Evolutionary conservation across 2,888 invertebrate species (phyloP).

Genomic region (Acleris emargana): DNA sequence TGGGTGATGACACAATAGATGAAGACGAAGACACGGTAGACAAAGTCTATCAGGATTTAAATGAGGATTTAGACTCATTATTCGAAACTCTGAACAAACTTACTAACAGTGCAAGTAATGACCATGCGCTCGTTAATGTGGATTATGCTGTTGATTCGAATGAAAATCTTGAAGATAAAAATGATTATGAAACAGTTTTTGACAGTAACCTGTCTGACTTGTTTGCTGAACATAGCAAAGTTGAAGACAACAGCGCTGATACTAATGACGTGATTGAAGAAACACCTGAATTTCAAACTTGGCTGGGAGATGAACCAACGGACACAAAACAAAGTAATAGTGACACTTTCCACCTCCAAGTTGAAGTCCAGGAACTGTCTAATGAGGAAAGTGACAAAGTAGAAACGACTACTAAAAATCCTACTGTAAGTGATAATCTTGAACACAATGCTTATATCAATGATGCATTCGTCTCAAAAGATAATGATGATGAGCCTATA

Average conservation of each 20-base stretch:
- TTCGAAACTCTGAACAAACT: slow-evolving; percentile 59
- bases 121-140: slow-evolving; percentile 38
- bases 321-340: slow-evolving; percentile 33
- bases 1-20: slow-evolving; percentile 8
- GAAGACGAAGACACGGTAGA: slow-evolving; percentile 52
- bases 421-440: too few relatives aligned
- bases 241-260: slow-evolving; percentile 34
- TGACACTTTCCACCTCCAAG: slow-evolving; percentile 23
- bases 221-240: slow-evolving; percentile 39
- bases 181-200: slow-evolving; percentile 46
- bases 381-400: slow-evolving; percentile 8
- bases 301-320: slow-evolving; percentile 13
- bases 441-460: background rate
- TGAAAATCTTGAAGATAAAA: slow-evolving; percentile 37
- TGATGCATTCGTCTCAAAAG: slow-evolving; percentile 16
- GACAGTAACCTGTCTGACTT: slow-evolving; percentile 47
- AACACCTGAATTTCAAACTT: slow-evolving; percentile 37
- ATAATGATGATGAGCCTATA: background rate
- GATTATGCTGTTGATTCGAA: slow-evolving; percentile 27
- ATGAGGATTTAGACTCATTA: slow-evolving; percentile 59
- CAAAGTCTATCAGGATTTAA: slow-evolving; percentile 56
- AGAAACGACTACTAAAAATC: too few relatives aligned
- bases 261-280: slow-evolving; percentile 39
- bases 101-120: slow-evolving; percentile 41
- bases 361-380: slow-evolving; percentile 21